Conservation (phyloP, 2,797 vertebrate genomes). For the Simalia tracyae region DNA sequence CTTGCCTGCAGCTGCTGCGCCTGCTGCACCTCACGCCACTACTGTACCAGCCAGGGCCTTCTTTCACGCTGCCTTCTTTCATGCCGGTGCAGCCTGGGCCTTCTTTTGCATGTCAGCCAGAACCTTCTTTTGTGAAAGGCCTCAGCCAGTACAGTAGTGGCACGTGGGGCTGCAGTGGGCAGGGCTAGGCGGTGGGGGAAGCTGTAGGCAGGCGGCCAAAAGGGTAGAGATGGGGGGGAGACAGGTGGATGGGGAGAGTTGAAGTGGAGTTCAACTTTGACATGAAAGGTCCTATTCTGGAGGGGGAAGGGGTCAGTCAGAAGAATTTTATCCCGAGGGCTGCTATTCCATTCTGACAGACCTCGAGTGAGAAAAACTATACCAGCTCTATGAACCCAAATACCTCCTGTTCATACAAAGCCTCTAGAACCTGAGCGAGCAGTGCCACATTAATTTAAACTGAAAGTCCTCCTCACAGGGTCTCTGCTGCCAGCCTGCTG, state of each 20-base stretch:
- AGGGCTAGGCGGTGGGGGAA: background rate
- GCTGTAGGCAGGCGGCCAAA: too few relatives aligned
- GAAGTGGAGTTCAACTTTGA: background rate
- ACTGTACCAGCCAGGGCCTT: background rate
- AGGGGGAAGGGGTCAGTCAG: background rate
- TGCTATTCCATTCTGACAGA: background rate
- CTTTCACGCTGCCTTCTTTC: too few relatives aligned
- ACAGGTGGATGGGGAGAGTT: too few relatives aligned
- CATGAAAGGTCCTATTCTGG: background rate
- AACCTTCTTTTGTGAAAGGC: background rate
- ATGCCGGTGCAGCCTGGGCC: too few relatives aligned
- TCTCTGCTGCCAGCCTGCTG: background rate
- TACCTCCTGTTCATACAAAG: background rate
- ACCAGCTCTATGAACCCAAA: background rate
- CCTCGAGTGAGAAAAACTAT: background rate
- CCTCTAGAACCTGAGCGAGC: constrained; percentile 10
- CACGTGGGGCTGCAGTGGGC: background rate
- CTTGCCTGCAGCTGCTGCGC: too few relatives aligned
- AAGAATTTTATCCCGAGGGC: background rate
- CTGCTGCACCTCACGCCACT: background rate
- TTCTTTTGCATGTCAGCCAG: too few relatives aligned
- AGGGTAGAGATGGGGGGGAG: too few relatives aligned
- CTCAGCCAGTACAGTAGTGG: background rate
- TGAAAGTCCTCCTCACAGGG: constrained; percentile 2
- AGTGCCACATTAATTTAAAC: constrained; percentile 20